These are phyloP conservation scores for Aphrophora alni DNA, from an alignment of 2,888 invertebrate species.

Conservation along the genomic window DNA sequence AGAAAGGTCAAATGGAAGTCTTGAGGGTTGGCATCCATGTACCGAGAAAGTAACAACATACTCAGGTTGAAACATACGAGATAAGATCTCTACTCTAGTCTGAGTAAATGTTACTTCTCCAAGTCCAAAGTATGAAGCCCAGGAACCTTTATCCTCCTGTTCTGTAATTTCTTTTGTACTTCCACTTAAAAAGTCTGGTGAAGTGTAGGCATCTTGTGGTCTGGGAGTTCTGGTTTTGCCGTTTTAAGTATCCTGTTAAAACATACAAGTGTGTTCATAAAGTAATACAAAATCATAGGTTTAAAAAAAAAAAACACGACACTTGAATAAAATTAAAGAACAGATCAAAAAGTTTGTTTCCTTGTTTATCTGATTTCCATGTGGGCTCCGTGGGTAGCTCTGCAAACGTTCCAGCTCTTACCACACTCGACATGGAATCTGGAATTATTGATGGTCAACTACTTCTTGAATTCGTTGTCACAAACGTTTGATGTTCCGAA, in stretches of 20 bases:
- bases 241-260: neutral
- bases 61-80: constrained; percentile 54
- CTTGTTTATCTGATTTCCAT: too few relatives aligned
- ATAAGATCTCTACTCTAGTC: constrained; percentile 53
- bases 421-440: too few relatives aligned
- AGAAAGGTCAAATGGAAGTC: constrained; percentile 55
- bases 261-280: too few relatives aligned
- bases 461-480: too few relatives aligned
- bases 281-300: too few relatives aligned
- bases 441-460: too few relatives aligned
- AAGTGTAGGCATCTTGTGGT: neutral
- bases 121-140: constrained; percentile 57
- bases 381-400: too few relatives aligned
- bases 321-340: too few relatives aligned
- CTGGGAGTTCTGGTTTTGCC: neutral
- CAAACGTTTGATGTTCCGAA: too few relatives aligned
- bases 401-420: too few relatives aligned
- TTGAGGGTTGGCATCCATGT: constrained; percentile 57
- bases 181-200: neutral
- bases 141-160: constrained; percentile 37
- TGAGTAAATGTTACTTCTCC: constrained; percentile 56
- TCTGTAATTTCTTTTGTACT: neutral
- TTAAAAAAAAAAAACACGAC: too few relatives aligned
- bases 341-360: too few relatives aligned
- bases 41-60: constrained; percentile 57